These are phyloP conservation scores for Philopedon plagiatum DNA, from an alignment of 2,888 invertebrate genomes.

Conservation along the genomic window DNA sequence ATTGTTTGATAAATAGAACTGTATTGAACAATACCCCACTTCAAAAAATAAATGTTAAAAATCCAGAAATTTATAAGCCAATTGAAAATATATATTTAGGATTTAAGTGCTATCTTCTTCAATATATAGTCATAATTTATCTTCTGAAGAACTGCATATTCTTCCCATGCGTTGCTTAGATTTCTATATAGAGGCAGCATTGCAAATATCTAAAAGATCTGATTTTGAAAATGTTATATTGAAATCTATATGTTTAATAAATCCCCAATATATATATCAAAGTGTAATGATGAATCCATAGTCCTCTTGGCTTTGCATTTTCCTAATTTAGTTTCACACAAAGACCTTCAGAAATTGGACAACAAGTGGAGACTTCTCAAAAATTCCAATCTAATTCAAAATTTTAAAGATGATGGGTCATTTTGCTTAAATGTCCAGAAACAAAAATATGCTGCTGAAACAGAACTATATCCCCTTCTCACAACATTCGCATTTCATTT, in stretches of 20 bases:
- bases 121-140: neutral
- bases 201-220: neutral
- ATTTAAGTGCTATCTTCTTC: neutral
- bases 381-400: neutral
- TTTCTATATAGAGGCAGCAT: conserved; percentile 7
- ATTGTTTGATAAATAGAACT: neutral
- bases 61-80: conserved; percentile 17
- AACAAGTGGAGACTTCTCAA: neutral
- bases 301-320: too few relatives aligned
- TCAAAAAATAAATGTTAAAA: conserved; percentile 18
- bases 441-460: neutral
- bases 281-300: too few relatives aligned
- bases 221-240: conserved; percentile 1
- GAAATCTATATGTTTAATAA: too few relatives aligned
- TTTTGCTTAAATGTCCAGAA: neutral
- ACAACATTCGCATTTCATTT: neutral
- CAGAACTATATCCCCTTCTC: neutral
- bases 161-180: neutral
- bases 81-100: conserved; percentile 24
- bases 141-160: neutral
- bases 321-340: neutral
- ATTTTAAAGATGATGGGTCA: neutral
- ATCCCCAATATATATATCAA: too few relatives aligned
- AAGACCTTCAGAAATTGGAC: neutral
- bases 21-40: neutral